Base-by-base conservation (phyloP, 2,113 vertebrate species). In the Monarcha castaneiventris region DNA sequence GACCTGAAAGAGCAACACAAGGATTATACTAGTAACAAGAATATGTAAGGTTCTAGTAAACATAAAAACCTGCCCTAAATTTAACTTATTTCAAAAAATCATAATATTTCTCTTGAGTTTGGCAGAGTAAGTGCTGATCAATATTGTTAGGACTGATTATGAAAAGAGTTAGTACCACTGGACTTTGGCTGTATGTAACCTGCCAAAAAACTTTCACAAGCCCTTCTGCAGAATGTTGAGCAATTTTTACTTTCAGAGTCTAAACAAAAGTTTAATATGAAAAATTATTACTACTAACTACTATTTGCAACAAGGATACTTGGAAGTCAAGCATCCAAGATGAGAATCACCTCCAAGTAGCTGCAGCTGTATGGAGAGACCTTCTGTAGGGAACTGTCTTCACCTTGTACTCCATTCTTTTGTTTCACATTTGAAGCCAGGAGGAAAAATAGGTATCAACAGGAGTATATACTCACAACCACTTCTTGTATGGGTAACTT, bases 1-100 rank as follows among this genome's bases (percentile, higher is more conserved):
- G 98, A 80, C 99, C 99, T 99, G 96, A 72, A 62, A 88, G 93
- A 95, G 33, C 72, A 97, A 93, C 32, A 82, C 13, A 17, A 33
- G 15, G 33, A 56, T 79, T 93, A 84, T 16, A 54, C 7, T 22
- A 10, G 18, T 46, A 73, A 55, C 1, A 58, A 35, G 22, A 69
- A 37, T 56, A 79, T n/a, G 16, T 43, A 37, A 61, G 44, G 8
- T 79, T 75, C 41, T 83, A 85, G 66, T 85, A 35, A 91, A 64
- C 6, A 15, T 19, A 80, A 71, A 27, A 87, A 90, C 39, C 26
- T 46, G 33, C 6, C 4, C 35, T 76, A 67, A 67, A 91, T 41
- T 17, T 8, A 44, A 48, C 11, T 37, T 66, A 25, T 20, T 51
- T 1, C 4, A 10, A 52, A 74, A n/a, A 26, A 44, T 13, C 11